Evolutionary conservation across 2,113 vertebrate genomes (phyloP).

Genomic region (Nycticebus coucang): DNA sequence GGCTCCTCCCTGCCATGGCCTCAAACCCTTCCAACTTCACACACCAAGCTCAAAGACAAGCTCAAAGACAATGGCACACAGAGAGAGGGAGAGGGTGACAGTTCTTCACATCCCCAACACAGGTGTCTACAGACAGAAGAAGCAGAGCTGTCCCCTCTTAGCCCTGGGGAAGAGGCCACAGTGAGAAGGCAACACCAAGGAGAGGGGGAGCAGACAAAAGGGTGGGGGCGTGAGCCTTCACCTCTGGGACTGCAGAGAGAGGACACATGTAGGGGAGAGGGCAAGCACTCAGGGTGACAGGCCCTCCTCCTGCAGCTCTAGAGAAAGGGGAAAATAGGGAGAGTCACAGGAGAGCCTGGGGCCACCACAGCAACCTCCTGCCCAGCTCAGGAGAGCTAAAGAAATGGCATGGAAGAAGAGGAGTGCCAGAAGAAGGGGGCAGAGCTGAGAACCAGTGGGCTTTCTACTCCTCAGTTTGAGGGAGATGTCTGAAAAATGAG

Average conservation of each 20-base stretch:
- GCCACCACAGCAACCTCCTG: not conserved
- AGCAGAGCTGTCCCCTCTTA: conserved; percentile 27
- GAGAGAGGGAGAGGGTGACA: not conserved
- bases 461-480: not conserved
- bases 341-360: not conserved
- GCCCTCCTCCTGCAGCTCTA: conserved; percentile 70
- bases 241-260: conserved; percentile 69
- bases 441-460: not conserved
- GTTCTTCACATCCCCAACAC: conserved; percentile 7
- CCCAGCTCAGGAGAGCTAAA: conserved; percentile 66
- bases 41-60: conserved; percentile 71
- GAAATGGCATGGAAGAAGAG: not conserved
- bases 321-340: conserved; percentile 57
- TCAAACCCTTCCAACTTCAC: not conserved
- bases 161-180: conserved; percentile 47
- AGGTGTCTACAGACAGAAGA: conserved; percentile 38
- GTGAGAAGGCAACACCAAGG: conserved; percentile 55
- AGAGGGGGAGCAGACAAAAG: conserved; percentile 54
- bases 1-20: not conserved
- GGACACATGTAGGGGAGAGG: conserved; percentile 49
- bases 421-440: not conserved
- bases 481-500: not conserved
- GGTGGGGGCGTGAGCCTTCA: conserved; percentile 41
- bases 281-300: conserved; percentile 49
- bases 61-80: conserved; percentile 55